Evolutionary conservation across 2,888 invertebrate species (phyloP).

Genomic region (Pammene aurita): DNA sequence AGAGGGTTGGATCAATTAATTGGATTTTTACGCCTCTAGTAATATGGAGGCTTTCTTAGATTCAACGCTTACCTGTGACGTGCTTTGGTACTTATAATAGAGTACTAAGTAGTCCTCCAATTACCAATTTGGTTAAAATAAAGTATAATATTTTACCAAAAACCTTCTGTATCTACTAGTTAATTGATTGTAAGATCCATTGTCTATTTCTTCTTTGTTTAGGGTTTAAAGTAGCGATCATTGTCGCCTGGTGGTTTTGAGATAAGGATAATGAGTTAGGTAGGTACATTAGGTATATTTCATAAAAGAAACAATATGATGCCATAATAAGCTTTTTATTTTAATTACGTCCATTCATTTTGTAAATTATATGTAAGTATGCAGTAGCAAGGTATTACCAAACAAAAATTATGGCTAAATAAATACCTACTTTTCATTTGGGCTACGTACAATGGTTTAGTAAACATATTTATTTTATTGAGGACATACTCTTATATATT

Average conservation of each 20-base stretch:
- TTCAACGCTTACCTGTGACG: too few species aligned
- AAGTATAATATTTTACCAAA: too few species aligned
- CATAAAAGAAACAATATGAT: constrained; percentile 13
- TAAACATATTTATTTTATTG: background rate
- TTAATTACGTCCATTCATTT: constrained; percentile 58
- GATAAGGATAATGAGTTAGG: background rate
- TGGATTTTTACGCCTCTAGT: too few species aligned
- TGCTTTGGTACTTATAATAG: too few species aligned
- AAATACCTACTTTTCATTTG: background rate
- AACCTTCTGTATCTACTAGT: too few species aligned
- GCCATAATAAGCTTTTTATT: constrained; percentile 63
- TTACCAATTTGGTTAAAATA: too few species aligned
- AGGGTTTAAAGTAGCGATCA: too few species aligned
- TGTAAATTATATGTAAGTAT: constrained; percentile 54
- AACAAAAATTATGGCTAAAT: constrained; percentile 44
- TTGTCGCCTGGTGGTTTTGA: too few species aligned
- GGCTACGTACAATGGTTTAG: background rate
- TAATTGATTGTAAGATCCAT: too few species aligned
- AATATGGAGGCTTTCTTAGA: too few species aligned
- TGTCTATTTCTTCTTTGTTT: too few species aligned
- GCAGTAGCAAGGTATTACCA: constrained; percentile 54
- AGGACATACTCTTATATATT: background rate
- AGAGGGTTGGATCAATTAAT: background rate
- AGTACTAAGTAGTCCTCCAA: too few species aligned
- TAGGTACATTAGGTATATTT: background rate